phyloP scores from a whole-genome alignment of 1,140 invertebrate species.

The Vanessa atalanta region DNA sequence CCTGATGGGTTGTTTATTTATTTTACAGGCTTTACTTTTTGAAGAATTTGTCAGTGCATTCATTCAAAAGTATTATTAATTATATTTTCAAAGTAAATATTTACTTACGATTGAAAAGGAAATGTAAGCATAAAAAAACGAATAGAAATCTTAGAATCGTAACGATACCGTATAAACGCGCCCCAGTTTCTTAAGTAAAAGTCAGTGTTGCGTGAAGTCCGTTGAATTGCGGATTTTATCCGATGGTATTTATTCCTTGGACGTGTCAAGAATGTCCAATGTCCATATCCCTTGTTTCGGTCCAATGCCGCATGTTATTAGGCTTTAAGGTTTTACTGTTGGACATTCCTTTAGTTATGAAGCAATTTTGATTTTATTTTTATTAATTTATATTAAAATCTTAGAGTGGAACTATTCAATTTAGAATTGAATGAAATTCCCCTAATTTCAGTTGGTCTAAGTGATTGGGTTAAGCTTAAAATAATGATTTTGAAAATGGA shows the following conservation, averaged over 20 bases:
- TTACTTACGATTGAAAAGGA: neutral
- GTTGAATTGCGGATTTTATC: slow-evolving; percentile 37
- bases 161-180: slow-evolving; percentile 7
- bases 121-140: neutral
- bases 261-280: slow-evolving; percentile 50
- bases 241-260: slow-evolving; percentile 47
- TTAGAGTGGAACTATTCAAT: neutral
- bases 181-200: slow-evolving; percentile 32
- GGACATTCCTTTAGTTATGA: slow-evolving; percentile 25
- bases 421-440: neutral
- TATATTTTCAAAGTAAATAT: neutral
- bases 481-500: too few relatives aligned
- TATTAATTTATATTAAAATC: neutral
- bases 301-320: slow-evolving; percentile 39
- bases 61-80: too few relatives aligned
- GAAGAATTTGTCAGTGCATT: too few relatives aligned
- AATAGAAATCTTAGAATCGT: slow-evolving; percentile 1
- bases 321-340: slow-evolving; percentile 37
- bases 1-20: too few relatives aligned
- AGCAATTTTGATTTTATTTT: slow-evolving; percentile 27
- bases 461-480: too few relatives aligned
- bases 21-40: too few relatives aligned
- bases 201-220: slow-evolving; percentile 42
- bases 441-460: too few relatives aligned
- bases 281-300: slow-evolving; percentile 40